These are phyloP conservation scores for Agapostemon virescens DNA, from an alignment of 2,888 invertebrate genomes.

Conservation along the genomic window DNA sequence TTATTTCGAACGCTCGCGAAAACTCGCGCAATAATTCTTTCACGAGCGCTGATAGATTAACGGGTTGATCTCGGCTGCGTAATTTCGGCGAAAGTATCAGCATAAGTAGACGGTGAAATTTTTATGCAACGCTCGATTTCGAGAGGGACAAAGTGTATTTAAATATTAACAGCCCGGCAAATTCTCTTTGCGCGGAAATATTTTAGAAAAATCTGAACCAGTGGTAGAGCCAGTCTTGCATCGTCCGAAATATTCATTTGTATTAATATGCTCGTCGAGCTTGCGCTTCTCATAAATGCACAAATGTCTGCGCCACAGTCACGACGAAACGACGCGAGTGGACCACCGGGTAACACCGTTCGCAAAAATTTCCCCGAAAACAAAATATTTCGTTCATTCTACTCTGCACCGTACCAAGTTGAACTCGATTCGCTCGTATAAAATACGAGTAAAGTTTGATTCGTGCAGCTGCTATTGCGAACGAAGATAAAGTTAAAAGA, in stretches of 20 bases:
- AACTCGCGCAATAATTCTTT: background rate
- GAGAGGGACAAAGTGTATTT: background rate
- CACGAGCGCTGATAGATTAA: background rate
- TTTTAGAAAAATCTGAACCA: background rate
- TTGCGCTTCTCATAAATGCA: no score
- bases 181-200: background rate
- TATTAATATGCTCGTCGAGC: background rate
- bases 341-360: no score
- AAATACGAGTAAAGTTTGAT: background rate
- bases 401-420: background rate
- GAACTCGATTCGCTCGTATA: background rate
- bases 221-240: background rate
- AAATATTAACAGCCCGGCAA: background rate
- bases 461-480: background rate
- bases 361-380: background rate
- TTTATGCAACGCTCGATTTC: background rate
- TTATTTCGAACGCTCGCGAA: slow-evolving; percentile 4
- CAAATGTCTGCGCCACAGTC: no score
- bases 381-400: background rate
- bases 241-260: background rate
- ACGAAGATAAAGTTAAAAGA: background rate
- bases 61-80: background rate
- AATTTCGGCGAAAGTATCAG: background rate
- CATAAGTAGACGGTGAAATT: background rate
- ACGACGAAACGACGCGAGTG: no score